A percentile compares a stretch with the other conserved stretches of the same genome.
These are phyloP conservation scores for Seriola dumerili DNA, from an alignment of 2,113 vertebrate species.

Conservation along the genomic window DNA sequence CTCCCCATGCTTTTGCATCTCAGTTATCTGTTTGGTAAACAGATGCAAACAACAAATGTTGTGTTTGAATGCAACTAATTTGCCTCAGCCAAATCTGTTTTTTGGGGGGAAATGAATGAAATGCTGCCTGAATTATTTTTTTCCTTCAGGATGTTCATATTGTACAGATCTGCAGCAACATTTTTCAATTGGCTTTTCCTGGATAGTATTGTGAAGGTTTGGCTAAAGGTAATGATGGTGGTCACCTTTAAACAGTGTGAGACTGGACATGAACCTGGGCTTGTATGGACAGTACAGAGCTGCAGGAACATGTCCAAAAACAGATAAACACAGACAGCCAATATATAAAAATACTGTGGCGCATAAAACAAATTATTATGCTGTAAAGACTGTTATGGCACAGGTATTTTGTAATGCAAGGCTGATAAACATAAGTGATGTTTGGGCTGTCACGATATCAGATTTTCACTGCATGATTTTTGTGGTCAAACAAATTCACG, in stretches of 20 bases:
- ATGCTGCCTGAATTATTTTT: not conserved
- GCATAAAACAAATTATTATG: no score
- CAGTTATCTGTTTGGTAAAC: slow-evolving; percentile 1
- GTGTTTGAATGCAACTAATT: not conserved
- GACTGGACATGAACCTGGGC: not conserved
- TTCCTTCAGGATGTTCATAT: not conserved
- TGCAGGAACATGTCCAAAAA: not conserved
- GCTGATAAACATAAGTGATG: no score
- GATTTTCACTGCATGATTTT: no score
- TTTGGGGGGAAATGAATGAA: not conserved
- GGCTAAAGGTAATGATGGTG: no score
- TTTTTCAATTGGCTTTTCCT: not conserved
- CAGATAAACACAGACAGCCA: no score
- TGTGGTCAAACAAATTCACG: no score
- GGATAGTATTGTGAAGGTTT: not conserved
- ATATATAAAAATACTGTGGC: no score
- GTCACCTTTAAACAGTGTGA: not conserved
- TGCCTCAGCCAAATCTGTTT: slow-evolving; percentile 4
- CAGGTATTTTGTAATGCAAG: no score
- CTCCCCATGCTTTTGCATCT: no score
- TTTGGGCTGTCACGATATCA: no score
- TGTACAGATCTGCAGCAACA: not conserved
- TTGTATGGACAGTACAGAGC: not conserved
- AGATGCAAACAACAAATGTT: slow-evolving; percentile 20
- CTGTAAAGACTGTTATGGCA: no score